These are phyloP conservation scores for Montipora capitata DNA, from an alignment of 92 coral and sea anemone genomes.

Conservation along the genomic window DNA sequence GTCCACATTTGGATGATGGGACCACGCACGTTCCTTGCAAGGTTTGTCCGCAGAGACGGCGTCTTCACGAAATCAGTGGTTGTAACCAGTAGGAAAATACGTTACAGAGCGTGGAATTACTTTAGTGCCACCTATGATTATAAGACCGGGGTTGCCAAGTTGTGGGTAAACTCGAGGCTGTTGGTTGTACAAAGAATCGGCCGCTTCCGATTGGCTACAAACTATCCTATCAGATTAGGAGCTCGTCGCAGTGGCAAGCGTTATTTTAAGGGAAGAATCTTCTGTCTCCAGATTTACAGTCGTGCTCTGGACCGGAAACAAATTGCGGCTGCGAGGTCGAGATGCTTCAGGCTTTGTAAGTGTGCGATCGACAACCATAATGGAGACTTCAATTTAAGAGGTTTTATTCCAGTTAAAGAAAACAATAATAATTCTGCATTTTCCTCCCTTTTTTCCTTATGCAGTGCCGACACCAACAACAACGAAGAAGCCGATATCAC, in stretches of 20 bases:
- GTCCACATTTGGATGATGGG: constrained; percentile 82
- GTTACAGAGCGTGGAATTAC: constrained; percentile 81
- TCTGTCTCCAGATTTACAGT: constrained; percentile 81
- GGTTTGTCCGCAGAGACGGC: constrained; percentile 82
- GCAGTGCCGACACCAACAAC: constrained; percentile 14
- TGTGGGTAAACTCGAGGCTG: constrained; percentile 79
- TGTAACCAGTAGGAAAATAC: constrained; percentile 58
- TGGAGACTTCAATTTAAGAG: neutral
- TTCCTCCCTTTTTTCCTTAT: neutral
- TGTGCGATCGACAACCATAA: neutral
- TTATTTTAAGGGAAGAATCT: constrained; percentile 79
- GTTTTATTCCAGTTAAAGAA: neutral
- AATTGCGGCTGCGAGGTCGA: constrained; percentile 72
- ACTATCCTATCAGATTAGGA: constrained; percentile 80
- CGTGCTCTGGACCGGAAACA: constrained; percentile 67
- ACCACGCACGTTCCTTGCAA: constrained; percentile 74
- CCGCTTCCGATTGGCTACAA: constrained; percentile 76
- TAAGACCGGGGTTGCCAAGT: constrained; percentile 74
- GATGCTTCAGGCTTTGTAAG: constrained; percentile 72
- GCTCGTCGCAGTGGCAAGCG: constrained; percentile 74
- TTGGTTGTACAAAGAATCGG: constrained; percentile 69
- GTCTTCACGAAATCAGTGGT: constrained; percentile 64
- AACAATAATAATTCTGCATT: neutral
- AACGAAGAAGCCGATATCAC: neutral
- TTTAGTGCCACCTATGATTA: constrained; percentile 77